These are phyloP conservation scores for Aphodius sticticus DNA, from an alignment of 2,888 invertebrate genomes.

Conservation along the genomic window DNA sequence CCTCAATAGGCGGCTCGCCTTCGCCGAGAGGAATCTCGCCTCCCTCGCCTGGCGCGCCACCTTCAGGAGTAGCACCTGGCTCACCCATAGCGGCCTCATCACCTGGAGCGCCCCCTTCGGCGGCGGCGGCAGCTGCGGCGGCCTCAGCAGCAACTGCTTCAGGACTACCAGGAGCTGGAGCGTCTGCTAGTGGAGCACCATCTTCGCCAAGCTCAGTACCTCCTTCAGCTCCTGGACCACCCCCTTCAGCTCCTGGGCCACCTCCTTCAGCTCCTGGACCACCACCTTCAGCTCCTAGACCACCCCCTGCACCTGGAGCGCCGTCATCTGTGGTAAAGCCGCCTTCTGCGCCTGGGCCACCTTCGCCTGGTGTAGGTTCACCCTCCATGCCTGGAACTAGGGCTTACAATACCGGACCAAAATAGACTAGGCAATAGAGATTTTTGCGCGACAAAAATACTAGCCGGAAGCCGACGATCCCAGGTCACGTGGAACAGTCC, in stretches of 20 bases:
- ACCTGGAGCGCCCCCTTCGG: constrained; percentile 18
- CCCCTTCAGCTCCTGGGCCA: background rate
- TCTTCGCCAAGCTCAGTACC: constrained; percentile 13
- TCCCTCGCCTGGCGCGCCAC: constrained; percentile 26
- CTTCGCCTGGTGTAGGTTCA: constrained; percentile 28
- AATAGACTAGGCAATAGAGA: no score
- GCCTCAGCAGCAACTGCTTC: constrained; percentile 27
- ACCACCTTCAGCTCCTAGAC: constrained; percentile 17
- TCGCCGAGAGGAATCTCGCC: constrained; percentile 12
- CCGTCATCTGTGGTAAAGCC: constrained; percentile 13
- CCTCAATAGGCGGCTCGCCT: constrained; percentile 7
- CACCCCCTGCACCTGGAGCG: constrained; percentile 19
- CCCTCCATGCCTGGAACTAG: background rate
- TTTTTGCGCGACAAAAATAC: no score
- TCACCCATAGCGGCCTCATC: no score
- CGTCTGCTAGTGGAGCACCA: background rate
- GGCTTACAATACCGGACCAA: no score
- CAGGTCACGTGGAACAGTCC: no score
- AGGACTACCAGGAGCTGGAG: no score
- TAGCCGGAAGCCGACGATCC: no score
- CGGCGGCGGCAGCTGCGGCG: constrained; percentile 31
- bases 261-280: constrained; percentile 20
- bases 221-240: constrained; percentile 15
- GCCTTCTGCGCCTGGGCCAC: constrained; percentile 20
- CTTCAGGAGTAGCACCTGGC: no score